Evolutionary conservation across 2,797 vertebrate species (phyloP), one percentile per base, ranked within the genome.

Genomic region (Ciconia nigra): DNA sequence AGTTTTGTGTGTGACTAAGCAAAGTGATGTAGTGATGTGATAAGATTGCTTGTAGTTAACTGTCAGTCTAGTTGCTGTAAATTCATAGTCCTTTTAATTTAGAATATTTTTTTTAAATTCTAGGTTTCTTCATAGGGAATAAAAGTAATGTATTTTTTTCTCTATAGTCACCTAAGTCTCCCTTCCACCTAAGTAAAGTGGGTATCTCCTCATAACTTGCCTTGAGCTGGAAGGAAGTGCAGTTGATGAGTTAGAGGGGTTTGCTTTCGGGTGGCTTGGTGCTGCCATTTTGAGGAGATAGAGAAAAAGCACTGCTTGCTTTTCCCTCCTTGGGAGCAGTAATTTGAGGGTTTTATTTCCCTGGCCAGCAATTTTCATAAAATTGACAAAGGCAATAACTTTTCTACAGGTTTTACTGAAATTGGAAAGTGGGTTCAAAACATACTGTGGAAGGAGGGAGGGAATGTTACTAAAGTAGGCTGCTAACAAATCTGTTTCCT

Each of bases 1-100:
- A 93, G 47, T 37, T 70, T 67, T 67, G 77, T 62, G 77, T 62
- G 47, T 95, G 90, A 92, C 89, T 92, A 91, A 92, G 83, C 73
- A 57, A 55, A 82, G 89, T 15, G 83, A 31, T 19, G 55, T 35
- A 67, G 76, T 74, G 80, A 54, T 90, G 49, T 79, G 93, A 2
- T 83, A 77, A 89, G 55, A 47, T 78, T 55, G 37, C 57, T 74
- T 85, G 44, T 37, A 44, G 52, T 59, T 91, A 80, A 62, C 59
- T 87, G 39, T n/a, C 35, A 65, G 35, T 49, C 71, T 70, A 47
- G n/a, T 59, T 84, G 28, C 47, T 88, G 44, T n/a, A 57, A 77
- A 70, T 78, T 71, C n/a, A 15, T 21, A 49, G 28, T 52, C 44
- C 71, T 87, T 93, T 9, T 16, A 41, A 67, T 89, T 72, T 85